Conservation (phyloP, 37 sponge, comb jelly and placozoan genomes). For the Oscarella lobularis region DNA sequence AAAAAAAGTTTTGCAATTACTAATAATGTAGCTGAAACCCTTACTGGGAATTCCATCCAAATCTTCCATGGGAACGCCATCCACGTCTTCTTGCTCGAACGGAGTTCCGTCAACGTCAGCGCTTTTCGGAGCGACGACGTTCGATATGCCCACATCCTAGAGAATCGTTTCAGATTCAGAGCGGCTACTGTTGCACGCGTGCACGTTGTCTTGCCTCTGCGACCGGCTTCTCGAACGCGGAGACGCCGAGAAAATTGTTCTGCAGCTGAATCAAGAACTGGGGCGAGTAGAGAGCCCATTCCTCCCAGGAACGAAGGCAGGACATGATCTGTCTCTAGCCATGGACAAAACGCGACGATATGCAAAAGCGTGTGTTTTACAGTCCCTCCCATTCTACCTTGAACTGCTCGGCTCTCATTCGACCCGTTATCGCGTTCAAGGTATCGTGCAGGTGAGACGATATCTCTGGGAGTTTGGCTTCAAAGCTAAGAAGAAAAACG, state of each 20-base stretch:
- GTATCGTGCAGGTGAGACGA: conserved; percentile 52
- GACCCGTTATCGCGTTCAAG: conserved; percentile 25
- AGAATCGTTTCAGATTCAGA: no score
- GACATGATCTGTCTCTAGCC: conserved; percentile 51
- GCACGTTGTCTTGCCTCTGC: background rate
- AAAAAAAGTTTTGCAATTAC: no score
- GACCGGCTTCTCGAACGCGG: background rate
- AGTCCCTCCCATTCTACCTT: conserved; percentile 12
- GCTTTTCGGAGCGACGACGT: no score
- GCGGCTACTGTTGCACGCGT: background rate
- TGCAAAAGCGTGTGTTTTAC: background rate
- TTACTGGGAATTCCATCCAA: conserved; percentile 27
- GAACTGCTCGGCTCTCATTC: conserved; percentile 65
- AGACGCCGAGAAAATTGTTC: conserved; percentile 59
- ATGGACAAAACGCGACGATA: background rate
- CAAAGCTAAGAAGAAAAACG: conserved; percentile 35
- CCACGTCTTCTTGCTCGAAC: conserved; percentile 9
- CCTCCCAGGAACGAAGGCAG: conserved; percentile 60
- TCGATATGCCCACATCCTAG: no score
- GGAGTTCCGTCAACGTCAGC: background rate
- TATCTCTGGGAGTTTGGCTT: conserved; percentile 24
- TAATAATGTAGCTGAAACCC: no score
- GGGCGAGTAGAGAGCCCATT: conserved; percentile 63
- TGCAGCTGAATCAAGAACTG: conserved; percentile 60
- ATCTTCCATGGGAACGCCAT: conserved; percentile 41